Evolutionary conservation across 2,113 vertebrate genomes (phyloP), one percentile per base, ranked within the genome.

Genomic region (Petaurus breviceps): DNA sequence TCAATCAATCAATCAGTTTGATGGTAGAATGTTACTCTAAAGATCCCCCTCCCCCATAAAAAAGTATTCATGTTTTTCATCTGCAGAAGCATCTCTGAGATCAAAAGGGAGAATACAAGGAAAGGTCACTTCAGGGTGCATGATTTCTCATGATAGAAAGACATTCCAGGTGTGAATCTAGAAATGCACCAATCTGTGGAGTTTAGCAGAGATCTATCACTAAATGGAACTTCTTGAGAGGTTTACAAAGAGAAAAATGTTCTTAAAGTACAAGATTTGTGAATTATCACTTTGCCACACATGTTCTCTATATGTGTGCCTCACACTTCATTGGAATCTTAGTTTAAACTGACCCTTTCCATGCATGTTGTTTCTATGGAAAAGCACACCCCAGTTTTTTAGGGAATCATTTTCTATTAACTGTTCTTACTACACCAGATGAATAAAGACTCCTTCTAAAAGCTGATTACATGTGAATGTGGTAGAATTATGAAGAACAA

Each of bases 31-130:
- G n/a, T 52, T 96, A 91, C 89, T 5, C 0, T 14, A 47, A 55
- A 8, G n/a, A 77, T n/a, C 4, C 4, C 61, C 37, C 14, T 77
- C 26, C 61, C 37, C 12, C 61, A 77, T 19, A 0, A 93, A 95
- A 95, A 92, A 97, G 94, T 4, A 52, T 52, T 96, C 92, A 94
- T 89, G 89, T 91, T 96, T 95, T 90, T 96, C 93, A 57, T 95
- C 52, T 93, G 92, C 84, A 92, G 25, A 97, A 97, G 54, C 52
- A 94, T 68, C 91, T 25, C 52, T 96, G 54, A 94, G 97, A 97
- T 96, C 95, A 98, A 90, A 95, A 54, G 92, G 92, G 0, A 0
- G 90, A 93, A 95, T 96, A 23, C 16, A 43, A 84, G 37, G 68
- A 43, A 43, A 43, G 68, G n/a, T n/a, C 37, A 84, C 68, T 84